Evolutionary conservation across 2,797 vertebrate species (phyloP).

Genomic region (Amazonetta brasiliensis): DNA sequence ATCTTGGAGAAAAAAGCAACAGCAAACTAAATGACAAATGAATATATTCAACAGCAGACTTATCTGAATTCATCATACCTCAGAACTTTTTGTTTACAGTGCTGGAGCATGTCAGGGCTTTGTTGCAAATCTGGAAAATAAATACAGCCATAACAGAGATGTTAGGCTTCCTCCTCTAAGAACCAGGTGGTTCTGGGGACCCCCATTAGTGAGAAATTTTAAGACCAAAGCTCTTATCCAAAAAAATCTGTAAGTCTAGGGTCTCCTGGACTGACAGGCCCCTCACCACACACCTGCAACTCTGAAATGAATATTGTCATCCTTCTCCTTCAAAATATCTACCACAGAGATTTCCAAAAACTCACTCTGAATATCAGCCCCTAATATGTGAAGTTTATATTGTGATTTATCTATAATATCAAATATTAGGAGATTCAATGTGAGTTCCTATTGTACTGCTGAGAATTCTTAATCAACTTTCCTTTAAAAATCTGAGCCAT

Average conservation of each 20-base stretch:
- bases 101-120: not conserved
- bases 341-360: not conserved
- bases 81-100: not conserved
- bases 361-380: not conserved
- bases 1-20: not conserved
- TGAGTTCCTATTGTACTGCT: not conserved
- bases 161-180: not conserved
- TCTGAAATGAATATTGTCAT: not conserved
- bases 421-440: not conserved
- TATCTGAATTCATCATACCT: not conserved
- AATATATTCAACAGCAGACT: not conserved
- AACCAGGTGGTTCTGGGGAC: not conserved
- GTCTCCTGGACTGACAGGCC: not conserved
- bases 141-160: fast-evolving
- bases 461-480: not conserved
- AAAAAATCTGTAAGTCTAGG: not conserved
- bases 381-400: not conserved
- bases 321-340: not conserved
- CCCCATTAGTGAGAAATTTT: not conserved
- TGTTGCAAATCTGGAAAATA: not conserved
- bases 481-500: not conserved
- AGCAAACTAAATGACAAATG: slow-evolving; percentile 40
- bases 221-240: not conserved
- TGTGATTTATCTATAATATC: not conserved
- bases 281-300: not conserved